Base-by-base conservation (phyloP, 2,113 vertebrate species). In the Talpa occidentalis region DNA sequence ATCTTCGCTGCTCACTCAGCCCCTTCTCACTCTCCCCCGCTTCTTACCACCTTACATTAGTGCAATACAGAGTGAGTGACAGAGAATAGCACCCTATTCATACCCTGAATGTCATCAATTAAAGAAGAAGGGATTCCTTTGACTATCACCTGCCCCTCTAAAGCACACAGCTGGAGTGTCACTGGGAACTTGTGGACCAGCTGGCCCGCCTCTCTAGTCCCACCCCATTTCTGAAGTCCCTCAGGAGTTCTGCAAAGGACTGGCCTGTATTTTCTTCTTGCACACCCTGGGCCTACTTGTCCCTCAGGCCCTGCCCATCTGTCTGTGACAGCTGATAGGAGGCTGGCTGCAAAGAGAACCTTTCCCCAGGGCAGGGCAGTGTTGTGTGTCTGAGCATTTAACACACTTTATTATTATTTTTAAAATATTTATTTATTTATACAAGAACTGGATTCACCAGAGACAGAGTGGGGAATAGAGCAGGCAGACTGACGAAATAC, bases 321-420 rank as follows among this genome's bases (percentile, higher is more conserved):
- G 94, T 78, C 35, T 26, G 3, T 32, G 3, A 0, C 7, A 74
- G 49, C 30, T 70, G 81, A 49, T 22, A 47, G 69, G 28, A 90
- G 30, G 73, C 35, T 11, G 15, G 32, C 19, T 16, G 32, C 37
- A 73, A 42, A 88, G 60, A 32, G 21, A 42, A 59, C 37, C 82
- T 32, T 49, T 52, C 93, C 47, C 44, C 10, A 60, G 26, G 74
- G 26, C 44, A 12, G 24, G 15, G 49, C 11, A 6, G 47, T 21
- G 56, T n/a, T 64, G 11, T 32, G 40, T n/a, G 10, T 80, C 19
- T 54, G 49, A 93, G 30, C 56, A 86, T 67, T 91, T 91, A 60
- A 37, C 82, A 95, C 78, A 42, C 70, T 82, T 92, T 37, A 78
- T n/a, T n/a, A n/a, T n/a, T n/a, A n/a, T n/a, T n/a, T n/a, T n/a